Evolutionary conservation across 1,140 invertebrate species (phyloP).

Genomic region (Calycopis cecrops): DNA sequence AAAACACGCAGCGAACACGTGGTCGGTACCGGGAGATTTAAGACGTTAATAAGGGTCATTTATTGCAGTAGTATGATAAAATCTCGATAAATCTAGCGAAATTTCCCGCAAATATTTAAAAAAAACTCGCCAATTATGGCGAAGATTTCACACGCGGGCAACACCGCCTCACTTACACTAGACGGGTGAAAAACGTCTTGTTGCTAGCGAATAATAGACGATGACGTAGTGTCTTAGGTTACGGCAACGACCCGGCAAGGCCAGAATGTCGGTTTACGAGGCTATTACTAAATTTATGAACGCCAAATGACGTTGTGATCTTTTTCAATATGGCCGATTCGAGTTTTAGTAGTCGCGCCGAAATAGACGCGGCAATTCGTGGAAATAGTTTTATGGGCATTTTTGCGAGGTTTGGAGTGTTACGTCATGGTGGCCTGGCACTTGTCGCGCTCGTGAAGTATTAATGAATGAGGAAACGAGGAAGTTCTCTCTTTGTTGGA

Average conservation of each 20-base stretch:
- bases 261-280: slow-evolving; percentile 45
- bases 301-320: slow-evolving; percentile 33
- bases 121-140: no score
- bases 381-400: not conserved
- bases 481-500: no score
- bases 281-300: slow-evolving; percentile 42
- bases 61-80: no score
- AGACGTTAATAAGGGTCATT: no score
- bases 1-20: no score
- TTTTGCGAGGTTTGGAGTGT: no score
- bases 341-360: not conserved
- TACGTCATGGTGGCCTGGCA: no score
- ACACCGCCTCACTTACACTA: not conserved
- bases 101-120: no score
- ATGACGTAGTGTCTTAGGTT: slow-evolving; percentile 39
- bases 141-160: not conserved
- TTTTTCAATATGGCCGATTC: slow-evolving; percentile 27
- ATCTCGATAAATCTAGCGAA: no score
- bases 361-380: not conserved
- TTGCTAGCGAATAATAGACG: slow-evolving; percentile 26
- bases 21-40: no score
- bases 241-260: slow-evolving; percentile 54
- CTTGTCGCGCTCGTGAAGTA: no score
- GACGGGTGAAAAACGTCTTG: slow-evolving; percentile 11
- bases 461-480: no score